Base-by-base conservation (phyloP, 2,888 invertebrate genomes). In the Heliconius ismenius region DNA sequence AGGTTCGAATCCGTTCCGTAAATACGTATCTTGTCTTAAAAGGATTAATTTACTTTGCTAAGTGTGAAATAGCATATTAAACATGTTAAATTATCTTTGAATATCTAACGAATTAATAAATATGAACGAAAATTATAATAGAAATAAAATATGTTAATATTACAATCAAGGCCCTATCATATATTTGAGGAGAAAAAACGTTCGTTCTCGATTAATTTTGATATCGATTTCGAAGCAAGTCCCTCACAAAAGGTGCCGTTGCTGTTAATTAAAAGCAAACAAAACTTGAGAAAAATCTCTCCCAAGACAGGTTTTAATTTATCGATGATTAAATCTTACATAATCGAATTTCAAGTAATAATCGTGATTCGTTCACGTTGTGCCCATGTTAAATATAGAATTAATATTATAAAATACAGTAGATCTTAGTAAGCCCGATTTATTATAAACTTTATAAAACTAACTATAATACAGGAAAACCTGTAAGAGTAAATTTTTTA, bases 201-300 rank as follows among this genome's bases (percentile, higher is more conserved):
- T 24, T 32, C 58, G 60, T 28, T 67, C 54, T 75, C 76, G 72
- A 73, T 79, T 73, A 80, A 78, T 79, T 79, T 76, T 72, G 69
- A 36, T 78, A 79, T 79, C 77, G 76, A 73, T 79, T 80, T 63
- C 63, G 62, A 54, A 39, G 32, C 74, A 64, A 74, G 74, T 77
- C 72, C 26, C 73, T 26, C 69, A 80, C 78, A 76, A 79, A 79
- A 79, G 75, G 75, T 79, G 72, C 64, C 75, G 58, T 73, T 76
- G 77, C 67, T 78, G 76, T 78, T 82, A 81, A 82, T 82, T 82
- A 81, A 82, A 82, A 81, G 80, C 81, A 82, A 82, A 82, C 81
- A 82, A 78, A 79, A 76, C 74, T 65, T 75, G 75, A 75, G 76
- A 79, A 79, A 79, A 79, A 77, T 76, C 75, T 72, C 79, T 78